Conservation (phyloP, 2,888 invertebrate genomes). For the Ypsolopha scabrella region DNA sequence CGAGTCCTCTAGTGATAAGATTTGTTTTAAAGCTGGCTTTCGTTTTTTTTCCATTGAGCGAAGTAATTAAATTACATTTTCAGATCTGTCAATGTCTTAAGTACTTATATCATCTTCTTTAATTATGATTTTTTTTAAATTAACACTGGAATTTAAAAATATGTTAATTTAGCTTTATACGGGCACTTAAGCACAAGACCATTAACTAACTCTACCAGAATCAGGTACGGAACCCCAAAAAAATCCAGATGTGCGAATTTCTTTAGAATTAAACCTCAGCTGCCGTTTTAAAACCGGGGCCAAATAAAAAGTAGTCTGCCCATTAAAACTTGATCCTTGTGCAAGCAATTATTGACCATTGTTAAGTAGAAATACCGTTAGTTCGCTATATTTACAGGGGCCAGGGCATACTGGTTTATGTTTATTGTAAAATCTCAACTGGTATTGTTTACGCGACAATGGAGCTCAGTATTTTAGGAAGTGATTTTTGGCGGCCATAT, state of each 20-base stretch:
- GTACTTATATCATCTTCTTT: too few species aligned
- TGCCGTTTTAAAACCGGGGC: not conserved
- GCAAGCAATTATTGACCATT: not conserved
- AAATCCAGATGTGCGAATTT: not conserved
- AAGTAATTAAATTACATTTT: too few species aligned
- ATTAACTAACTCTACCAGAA: too few species aligned
- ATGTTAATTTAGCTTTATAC: too few species aligned
- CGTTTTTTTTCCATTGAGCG: too few species aligned
- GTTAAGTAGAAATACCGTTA: not conserved
- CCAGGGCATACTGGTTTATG: not conserved
- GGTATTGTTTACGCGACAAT: slow-evolving; percentile 17
- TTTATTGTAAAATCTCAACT: slow-evolving; percentile 8
- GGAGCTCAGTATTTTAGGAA: slow-evolving; percentile 19
- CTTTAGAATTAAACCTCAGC: not conserved
- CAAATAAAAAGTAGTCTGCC: not conserved
- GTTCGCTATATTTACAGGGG: not conserved
- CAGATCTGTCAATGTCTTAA: too few species aligned
- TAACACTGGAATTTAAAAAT: too few species aligned
- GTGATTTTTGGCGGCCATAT: slow-evolving; percentile 16
- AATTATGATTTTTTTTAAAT: too few species aligned
- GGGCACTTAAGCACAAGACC: too few species aligned
- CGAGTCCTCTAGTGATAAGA: too few species aligned
- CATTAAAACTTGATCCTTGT: not conserved
- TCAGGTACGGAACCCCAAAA: not conserved
- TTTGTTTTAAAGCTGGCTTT: too few species aligned